These are phyloP conservation scores for Nematopogon swammerdamellus DNA, from an alignment of 2,888 invertebrate species.

Conservation along the genomic window DNA sequence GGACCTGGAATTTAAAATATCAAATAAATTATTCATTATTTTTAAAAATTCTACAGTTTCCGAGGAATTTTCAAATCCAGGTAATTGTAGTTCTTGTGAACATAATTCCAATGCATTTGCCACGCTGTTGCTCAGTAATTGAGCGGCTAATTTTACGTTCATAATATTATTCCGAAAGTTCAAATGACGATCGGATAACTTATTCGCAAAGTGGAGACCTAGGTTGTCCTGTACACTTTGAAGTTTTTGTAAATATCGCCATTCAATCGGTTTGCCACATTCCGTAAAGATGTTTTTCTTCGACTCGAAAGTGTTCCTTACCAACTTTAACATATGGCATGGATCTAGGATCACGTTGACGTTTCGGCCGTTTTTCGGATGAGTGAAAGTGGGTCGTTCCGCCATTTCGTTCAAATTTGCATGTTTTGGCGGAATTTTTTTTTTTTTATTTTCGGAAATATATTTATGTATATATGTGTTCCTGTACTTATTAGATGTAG, in stretches of 20 bases:
- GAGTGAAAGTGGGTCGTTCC: too few species aligned
- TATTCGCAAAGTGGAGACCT: not conserved
- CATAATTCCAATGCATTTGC: conserved; percentile 1
- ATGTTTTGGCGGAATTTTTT: too few species aligned
- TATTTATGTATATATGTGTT: too few species aligned
- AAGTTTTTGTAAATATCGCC: not conserved
- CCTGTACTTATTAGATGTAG: too few species aligned
- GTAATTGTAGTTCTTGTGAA: conserved; percentile 1
- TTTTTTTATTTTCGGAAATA: too few species aligned
- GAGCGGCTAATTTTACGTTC: conserved; percentile 3
- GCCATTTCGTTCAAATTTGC: not conserved
- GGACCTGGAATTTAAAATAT: not conserved
- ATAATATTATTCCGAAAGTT: not conserved
- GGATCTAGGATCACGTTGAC: not conserved
- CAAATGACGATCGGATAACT: not conserved
- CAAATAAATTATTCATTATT: not conserved
- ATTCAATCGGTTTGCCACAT: not conserved
- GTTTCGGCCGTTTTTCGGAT: not conserved
- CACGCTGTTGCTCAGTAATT: not conserved
- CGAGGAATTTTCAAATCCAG: not conserved
- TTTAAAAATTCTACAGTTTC: conserved; percentile 1
- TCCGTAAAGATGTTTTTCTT: not conserved
- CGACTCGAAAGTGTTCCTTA: not conserved
- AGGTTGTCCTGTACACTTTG: not conserved
- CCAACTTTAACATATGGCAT: not conserved